Base-by-base conservation (phyloP, 2,113 vertebrate species). In the Coregonus clupeaformis region DNA sequence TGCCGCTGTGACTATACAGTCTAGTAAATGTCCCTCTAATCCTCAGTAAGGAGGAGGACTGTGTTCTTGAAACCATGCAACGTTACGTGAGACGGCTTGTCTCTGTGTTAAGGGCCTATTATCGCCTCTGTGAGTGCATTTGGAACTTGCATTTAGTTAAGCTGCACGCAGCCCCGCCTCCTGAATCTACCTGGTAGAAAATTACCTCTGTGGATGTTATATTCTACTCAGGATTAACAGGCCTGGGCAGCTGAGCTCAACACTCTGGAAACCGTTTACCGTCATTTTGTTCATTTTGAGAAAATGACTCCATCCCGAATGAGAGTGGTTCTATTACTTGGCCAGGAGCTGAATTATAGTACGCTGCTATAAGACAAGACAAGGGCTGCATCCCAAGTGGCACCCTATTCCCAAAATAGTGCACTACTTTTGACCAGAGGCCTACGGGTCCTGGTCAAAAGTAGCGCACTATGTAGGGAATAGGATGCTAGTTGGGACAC, bases 101-200 rank as follows among this genome's bases (percentile, higher is more conserved):
- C 36, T 73, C 47, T 55, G 52, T 73, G 66, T 73, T 24, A 36
- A 66, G 65, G 73, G 57, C 30, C 29, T 72, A 62, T 36, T 30
- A 62, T 36, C 32, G 20, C 32, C 22, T 29, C 30, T 20, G 6
- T 20, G 11, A 14, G 18, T n/a, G 59, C 70, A 36, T 3, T n/a
- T 71, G 47, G 12, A 63, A 24, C 57, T 20, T 45, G 22, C 22
- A 72, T 72, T 72, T 63, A 22, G 11, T 13, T n/a, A 49, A 59
- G 55, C 18, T 32, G 27, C 6, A 30, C 57, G 1, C 14, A 6
- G 5, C 57, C 57, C 4, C 57, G 20, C 32, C 62, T 60, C 55
- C 67, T 74, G 63, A 49, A 68, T 74, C 75, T 73, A 29, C 22
- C 20, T 20, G 57, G 66, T 69, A 64, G 22, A 75, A 74, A 69